These are phyloP conservation scores for Vombatus ursinus DNA, from an alignment of 2,113 vertebrate genomes.

Conservation along the genomic window DNA sequence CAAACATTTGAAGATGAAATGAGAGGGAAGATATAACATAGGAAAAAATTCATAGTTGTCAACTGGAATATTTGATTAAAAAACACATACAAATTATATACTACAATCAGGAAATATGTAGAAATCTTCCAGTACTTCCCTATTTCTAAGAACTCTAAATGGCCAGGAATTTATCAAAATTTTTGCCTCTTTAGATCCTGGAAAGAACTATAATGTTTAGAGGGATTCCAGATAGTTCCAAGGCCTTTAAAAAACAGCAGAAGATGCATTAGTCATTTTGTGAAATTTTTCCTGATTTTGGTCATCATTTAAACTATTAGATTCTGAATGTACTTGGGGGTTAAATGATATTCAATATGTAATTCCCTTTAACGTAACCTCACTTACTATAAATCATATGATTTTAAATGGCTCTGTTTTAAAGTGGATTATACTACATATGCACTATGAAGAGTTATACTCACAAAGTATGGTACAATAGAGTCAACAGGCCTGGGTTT, in stretches of 20 bases:
- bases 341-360: neutral
- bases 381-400: neutral
- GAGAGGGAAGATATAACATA: constrained; percentile 58
- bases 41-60: neutral
- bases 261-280: neutral
- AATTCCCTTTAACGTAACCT: neutral
- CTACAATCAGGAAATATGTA: constrained; percentile 3
- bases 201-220: neutral
- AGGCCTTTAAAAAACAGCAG: neutral
- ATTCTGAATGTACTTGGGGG: neutral
- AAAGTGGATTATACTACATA: neutral
- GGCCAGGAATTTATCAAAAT: neutral
- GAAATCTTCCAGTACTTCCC: neutral
- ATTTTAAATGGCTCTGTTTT: constrained; percentile 29
- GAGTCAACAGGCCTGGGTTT: neutral
- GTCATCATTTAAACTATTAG: neutral
- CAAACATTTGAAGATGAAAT: constrained; percentile 68
- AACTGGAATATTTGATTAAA: neutral
- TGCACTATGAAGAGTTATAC: constrained; percentile 7
- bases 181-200: neutral
- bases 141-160: neutral
- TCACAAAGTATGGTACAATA: neutral
- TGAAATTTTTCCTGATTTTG: constrained; percentile 26
- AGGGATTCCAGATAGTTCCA: neutral
- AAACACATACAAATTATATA: neutral